phyloP scores from a whole-genome alignment of 2,888 invertebrate genomes.

The Xestia ashworthii region DNA sequence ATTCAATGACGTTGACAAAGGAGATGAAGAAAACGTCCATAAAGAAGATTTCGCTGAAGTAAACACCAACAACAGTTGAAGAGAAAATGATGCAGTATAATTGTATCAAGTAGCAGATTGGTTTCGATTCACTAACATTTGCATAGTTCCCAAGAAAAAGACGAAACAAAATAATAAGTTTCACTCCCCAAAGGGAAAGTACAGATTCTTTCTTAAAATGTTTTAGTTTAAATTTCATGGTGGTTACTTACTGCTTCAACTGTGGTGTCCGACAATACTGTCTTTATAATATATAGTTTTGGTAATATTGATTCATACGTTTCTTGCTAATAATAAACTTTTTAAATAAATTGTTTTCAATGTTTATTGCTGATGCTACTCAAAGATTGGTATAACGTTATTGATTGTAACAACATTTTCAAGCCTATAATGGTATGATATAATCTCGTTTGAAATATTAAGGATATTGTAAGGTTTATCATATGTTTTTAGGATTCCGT shows the following conservation, averaged over 20 bases:
- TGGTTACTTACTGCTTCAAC: neutral
- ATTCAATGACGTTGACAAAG: neutral
- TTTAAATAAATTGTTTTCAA: too few species aligned
- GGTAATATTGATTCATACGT: too few species aligned
- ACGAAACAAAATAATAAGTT: neutral
- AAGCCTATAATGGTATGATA: too few species aligned
- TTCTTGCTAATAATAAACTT: too few species aligned
- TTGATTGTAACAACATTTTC: too few species aligned
- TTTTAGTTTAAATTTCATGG: slow-evolving; percentile 7
- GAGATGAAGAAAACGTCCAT: neutral
- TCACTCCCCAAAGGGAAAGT: neutral
- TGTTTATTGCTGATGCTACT: too few species aligned
- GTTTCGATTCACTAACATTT: slow-evolving; percentile 19
- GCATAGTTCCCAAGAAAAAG: slow-evolving; percentile 24
- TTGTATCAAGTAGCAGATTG: slow-evolving; percentile 1
- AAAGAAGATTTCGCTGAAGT: accelerated
- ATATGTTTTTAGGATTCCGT: too few species aligned
- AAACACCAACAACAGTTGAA: neutral
- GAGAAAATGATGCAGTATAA: slow-evolving; percentile 20
- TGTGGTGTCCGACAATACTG: neutral
- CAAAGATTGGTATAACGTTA: too few species aligned
- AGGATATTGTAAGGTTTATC: too few species aligned
- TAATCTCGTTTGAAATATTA: neutral
- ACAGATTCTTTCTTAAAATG: neutral
- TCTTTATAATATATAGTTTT: too few species aligned